Evolutionary conservation across 2,113 vertebrate species (phyloP), one percentile per base, ranked within the genome.

Genomic region (Colistium nudipinnis): DNA sequence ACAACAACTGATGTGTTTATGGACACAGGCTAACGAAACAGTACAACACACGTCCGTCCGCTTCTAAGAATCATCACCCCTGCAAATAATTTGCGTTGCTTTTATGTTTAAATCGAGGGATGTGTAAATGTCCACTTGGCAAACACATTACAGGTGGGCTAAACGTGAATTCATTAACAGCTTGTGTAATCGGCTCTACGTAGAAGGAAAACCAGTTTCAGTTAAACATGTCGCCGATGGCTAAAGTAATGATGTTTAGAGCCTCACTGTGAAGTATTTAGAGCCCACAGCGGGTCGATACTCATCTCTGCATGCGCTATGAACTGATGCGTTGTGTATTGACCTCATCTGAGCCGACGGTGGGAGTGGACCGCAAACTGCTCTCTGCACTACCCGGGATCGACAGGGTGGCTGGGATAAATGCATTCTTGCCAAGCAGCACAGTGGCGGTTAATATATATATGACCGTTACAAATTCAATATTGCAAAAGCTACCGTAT

Each of bases 331-430:
- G 59, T 28, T 59, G 66, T 59, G 68, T 33, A 30, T 49, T 73
- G 75, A 81, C 62, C 79, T 33, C 47, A 33, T 3, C n/a, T 25
- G 61, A 60, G 31, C 20, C 1, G 7, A 54, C 47, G 65, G 69
- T 68, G 31, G 62, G 65, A 61, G 72, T 59, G 41, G 63, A 75
- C 43, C 45, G 25, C 22, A 67, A n/a, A 57, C 55, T 71, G 49
- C 81, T 76, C 61, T 70, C 47, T 33, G 62, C 45, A 48, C 44
- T 62, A 62, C 70, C 11, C 45, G 43, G 56, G 71, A 75, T 79
- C 62, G 62, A 76, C 39, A 56, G 39, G 70, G 53, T 72, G 59
- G 44, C 62, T 62, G 56, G 72, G 74, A 87, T 77, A 54, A 85
- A 83, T 80, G 57, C 63, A 55, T 80, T 43, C 36, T 60, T 54